Evolutionary conservation across 2,797 vertebrate species (phyloP).

Genomic region (Thamnophis elegans): DNA sequence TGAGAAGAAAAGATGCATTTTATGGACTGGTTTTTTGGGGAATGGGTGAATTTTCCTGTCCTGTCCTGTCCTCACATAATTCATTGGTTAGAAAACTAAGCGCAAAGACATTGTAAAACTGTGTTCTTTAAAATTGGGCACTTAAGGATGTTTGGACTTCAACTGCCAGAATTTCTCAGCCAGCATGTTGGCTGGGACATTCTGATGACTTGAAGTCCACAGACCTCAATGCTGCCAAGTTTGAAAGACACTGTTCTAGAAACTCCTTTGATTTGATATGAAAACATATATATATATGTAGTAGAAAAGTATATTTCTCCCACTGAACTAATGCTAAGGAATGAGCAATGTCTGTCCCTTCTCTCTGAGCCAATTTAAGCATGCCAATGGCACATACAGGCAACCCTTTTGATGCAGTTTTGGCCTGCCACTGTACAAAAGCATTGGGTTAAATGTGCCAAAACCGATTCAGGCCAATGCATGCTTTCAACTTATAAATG

Average conservation of each 20-base stretch:
- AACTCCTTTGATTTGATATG: slow-evolving; percentile 12
- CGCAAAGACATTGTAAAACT: background rate
- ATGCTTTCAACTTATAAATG: background rate
- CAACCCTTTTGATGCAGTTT: background rate
- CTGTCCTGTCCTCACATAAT: background rate
- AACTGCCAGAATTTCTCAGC: background rate
- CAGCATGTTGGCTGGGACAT: background rate
- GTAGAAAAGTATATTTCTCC: background rate
- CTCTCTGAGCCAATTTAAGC: background rate
- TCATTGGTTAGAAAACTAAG: background rate
- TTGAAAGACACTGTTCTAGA: background rate
- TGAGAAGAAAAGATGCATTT: background rate
- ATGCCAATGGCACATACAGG: background rate
- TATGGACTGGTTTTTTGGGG: background rate
- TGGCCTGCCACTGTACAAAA: background rate
- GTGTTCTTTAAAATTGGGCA: background rate
- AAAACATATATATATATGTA: background rate
- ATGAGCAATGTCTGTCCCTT: background rate
- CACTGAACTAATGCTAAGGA: background rate
- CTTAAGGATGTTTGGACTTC: background rate
- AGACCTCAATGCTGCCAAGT: background rate
- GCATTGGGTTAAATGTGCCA: background rate
- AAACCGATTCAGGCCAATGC: background rate
- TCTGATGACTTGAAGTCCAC: background rate
- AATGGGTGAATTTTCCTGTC: background rate